A percentile compares a stretch with the other conserved stretches of the same genome.
phyloP scores from a whole-genome alignment of 2,888 invertebrate species.

The Athetis lepigone region DNA sequence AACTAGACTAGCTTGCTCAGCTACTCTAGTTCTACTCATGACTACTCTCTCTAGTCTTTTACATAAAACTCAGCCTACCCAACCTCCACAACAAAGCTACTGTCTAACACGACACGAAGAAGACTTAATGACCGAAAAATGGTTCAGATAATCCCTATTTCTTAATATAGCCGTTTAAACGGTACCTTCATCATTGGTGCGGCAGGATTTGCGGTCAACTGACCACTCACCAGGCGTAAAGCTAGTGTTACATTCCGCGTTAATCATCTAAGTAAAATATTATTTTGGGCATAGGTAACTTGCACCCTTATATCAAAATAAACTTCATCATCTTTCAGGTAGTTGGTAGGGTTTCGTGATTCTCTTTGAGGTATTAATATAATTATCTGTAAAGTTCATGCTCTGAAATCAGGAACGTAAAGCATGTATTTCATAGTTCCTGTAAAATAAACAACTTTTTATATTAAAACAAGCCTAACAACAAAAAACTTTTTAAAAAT shows the following conservation, averaged over 20 bases:
- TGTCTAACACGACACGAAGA: too few relatives aligned
- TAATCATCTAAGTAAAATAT: constrained; percentile 14
- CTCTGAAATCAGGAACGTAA: not conserved
- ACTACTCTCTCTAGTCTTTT: too few relatives aligned
- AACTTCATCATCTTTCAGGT: constrained; percentile 18
- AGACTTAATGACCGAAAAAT: constrained; percentile 31
- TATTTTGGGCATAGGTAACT: constrained; percentile 9
- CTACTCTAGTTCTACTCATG: too few relatives aligned
- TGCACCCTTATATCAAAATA: constrained; percentile 5
- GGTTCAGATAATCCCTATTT: constrained; percentile 3
- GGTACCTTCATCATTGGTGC: constrained; percentile 28
- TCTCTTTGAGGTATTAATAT: too few relatives aligned
- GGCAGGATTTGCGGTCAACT: constrained; percentile 23
- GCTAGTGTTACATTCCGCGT: not conserved
- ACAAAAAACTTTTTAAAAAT: too few relatives aligned
- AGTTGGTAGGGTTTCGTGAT: too few relatives aligned
- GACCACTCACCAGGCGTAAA: constrained; percentile 1
- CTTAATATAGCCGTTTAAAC: constrained; percentile 33
- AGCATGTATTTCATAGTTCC: not conserved
- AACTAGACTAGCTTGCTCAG: too few relatives aligned
- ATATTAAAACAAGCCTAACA: too few relatives aligned
- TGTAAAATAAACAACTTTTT: too few relatives aligned
- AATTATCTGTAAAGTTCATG: not conserved
- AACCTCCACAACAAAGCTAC: too few relatives aligned
- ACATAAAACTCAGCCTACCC: too few relatives aligned